These are phyloP conservation scores for Meliscaeva auricollis DNA, from an alignment of 2,888 invertebrate species.

Conservation along the genomic window DNA sequence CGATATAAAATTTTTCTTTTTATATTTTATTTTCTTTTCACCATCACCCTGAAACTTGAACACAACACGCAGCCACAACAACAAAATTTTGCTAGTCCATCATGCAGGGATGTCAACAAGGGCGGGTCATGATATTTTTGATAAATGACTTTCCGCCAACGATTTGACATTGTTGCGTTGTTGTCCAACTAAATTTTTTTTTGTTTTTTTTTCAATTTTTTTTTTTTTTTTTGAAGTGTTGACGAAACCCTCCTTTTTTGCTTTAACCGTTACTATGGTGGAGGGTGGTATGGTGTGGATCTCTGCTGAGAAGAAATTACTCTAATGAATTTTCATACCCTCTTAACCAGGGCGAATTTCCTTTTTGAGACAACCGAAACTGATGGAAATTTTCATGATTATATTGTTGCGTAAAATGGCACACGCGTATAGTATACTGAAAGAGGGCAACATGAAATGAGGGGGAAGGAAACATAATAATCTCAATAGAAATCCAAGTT, in stretches of 20 bases:
- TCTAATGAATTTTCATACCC: conserved; percentile 78
- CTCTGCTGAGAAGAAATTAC: conserved; percentile 78
- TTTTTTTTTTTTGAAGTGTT: conserved; percentile 44
- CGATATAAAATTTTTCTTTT: background rate
- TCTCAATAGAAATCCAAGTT: conserved; percentile 62
- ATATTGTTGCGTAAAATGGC: conserved; percentile 65
- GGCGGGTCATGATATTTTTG: conserved; percentile 75
- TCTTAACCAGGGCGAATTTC: conserved; percentile 73
- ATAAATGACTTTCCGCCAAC: conserved; percentile 75
- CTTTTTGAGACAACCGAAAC: conserved; percentile 73
- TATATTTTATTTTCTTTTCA: conserved; percentile 27
- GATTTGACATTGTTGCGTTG: conserved; percentile 60
- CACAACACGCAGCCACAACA: conserved; percentile 36
- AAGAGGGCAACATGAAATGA: background rate
- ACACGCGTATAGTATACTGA: conserved; percentile 42
- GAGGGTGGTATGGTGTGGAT: background rate
- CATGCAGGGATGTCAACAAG: conserved; percentile 72
- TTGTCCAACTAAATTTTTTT: conserved; percentile 39
- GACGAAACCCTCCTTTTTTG: background rate
- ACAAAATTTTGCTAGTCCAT: conserved; percentile 69
- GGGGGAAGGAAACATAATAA: conserved; percentile 31
- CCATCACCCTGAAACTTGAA: conserved; percentile 21
- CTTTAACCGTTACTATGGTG: background rate
- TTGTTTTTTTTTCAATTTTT: background rate
- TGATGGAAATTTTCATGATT: conserved; percentile 70